Base-by-base conservation (phyloP, 2,888 invertebrate species). In the Rhagium mordax region DNA sequence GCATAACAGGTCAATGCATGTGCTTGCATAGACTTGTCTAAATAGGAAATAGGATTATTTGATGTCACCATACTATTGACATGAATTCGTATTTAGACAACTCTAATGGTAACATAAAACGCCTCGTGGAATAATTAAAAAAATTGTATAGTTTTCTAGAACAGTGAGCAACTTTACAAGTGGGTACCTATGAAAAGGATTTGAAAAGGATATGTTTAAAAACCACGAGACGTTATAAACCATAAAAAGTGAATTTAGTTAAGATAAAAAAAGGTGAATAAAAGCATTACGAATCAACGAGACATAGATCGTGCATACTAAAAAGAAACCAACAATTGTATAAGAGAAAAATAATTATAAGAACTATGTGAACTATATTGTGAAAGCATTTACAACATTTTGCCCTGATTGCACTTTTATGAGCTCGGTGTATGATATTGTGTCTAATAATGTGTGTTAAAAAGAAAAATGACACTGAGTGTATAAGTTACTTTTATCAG, bases 1-100 rank as follows among this genome's bases (percentile, higher is more conserved):
- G 86, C 86, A 65, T 71, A 86, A 86, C 85, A 85, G 84, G 84
- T 84, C 82, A 82, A 80, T 81, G 80, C 82, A 80, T 81, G 80
- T 80, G 79, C 79, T 64, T 67, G 15, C 33, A 61, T 47, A 47
- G 57, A 67, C 21, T 67, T 57, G n/a, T 41, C 47, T 47, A 67
- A 67, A 57, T 67, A 47, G 33, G 41, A 67, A 64, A n/a, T 29
- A 51, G 2, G 15, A 20, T 57, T 67, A 65, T 47, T 57, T 67
- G 24, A 18, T 21, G 24, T 15, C 47, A 67, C 24, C n/a, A 29
- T 57, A 67, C 15, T 57, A 47, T 10, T 18, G 16, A 27, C 41
- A 51, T 27, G 21, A 21, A 16, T 67, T 67, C 57, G 15, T 55
- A 41, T 51, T 57, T 67, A 47, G 55, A 24, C 16, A 20, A 47